Evolutionary conservation across 2,113 vertebrate genomes (phyloP).

Genomic region (Lipotes vexillifer): DNA sequence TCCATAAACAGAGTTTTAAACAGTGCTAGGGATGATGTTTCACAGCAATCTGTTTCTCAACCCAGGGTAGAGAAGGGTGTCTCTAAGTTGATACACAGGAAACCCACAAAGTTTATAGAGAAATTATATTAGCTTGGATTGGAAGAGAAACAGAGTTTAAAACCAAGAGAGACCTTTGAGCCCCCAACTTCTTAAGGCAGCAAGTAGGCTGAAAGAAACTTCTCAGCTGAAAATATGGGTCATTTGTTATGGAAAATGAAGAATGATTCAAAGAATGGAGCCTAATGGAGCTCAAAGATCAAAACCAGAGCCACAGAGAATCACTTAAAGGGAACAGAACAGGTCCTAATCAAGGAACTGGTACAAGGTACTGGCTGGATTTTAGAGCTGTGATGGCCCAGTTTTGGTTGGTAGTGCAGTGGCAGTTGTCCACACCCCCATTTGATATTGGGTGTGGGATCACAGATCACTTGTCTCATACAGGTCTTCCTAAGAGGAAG

Average conservation of each 20-base stretch:
- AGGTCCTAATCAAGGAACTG: neutral
- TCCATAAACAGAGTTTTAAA: neutral
- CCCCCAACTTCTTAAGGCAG: neutral
- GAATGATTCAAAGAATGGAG: no score
- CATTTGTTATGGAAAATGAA: neutral
- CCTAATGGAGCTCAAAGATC: neutral
- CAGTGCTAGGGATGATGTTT: neutral
- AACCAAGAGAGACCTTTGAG: neutral
- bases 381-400: neutral
- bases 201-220: neutral
- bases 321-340: neutral
- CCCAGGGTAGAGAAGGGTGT: neutral
- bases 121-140: neutral
- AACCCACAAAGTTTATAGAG: neutral
- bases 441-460: neutral
- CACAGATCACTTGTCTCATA: accelerated
- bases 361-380: accelerated
- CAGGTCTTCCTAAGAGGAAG: neutral
- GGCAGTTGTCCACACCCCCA: neutral
- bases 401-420: neutral
- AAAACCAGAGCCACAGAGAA: neutral
- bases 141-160: neutral
- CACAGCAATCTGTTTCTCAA: neutral
- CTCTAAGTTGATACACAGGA: neutral
- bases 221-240: neutral